A percentile compares a stretch with the other conserved stretches of the same genome.
phyloP scores from a whole-genome alignment of 2,888 invertebrate species.

The Meloe dianella region DNA sequence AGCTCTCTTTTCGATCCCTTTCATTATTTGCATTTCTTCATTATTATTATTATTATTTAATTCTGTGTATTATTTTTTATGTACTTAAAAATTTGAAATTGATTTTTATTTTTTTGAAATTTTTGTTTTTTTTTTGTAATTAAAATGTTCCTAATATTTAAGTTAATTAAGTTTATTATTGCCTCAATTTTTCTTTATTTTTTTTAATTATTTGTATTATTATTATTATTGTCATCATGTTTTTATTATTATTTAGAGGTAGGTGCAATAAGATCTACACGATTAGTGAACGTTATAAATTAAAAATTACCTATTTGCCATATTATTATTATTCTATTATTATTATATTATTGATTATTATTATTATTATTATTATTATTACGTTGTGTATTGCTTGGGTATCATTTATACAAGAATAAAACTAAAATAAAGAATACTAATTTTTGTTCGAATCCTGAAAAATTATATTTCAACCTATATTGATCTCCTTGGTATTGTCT shows the following conservation, averaged over 20 bases:
- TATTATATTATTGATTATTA: conserved; percentile 50
- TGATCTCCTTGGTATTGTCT: neutral
- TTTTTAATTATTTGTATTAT: conserved; percentile 38
- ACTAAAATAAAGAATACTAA: conserved; percentile 8
- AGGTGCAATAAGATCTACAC: conserved; percentile 60
- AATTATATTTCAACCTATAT: neutral
- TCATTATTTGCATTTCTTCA: conserved; percentile 52
- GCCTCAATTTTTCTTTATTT: neutral
- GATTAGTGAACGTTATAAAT: conserved; percentile 54
- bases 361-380: conserved; percentile 54
- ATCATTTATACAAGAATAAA: conserved; percentile 59
- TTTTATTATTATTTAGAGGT: conserved; percentile 53
- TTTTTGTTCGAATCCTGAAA: neutral
- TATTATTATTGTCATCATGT: conserved; percentile 36
- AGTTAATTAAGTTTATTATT: conserved; percentile 51
- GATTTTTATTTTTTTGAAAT: conserved; percentile 39
- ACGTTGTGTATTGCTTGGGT: conserved; percentile 61
- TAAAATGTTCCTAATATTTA: conserved; percentile 57
- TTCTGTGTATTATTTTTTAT: conserved; percentile 30
- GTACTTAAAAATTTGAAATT: conserved; percentile 42
- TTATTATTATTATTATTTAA: conserved; percentile 34
- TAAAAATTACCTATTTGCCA: conserved; percentile 59
- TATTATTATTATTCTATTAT: conserved; percentile 51
- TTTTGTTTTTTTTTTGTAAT: conserved; percentile 50
- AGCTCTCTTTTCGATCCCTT: conserved; percentile 20